phyloP scores from a whole-genome alignment of 2,797 vertebrate genomes.

The Delichon dasypus region DNA sequence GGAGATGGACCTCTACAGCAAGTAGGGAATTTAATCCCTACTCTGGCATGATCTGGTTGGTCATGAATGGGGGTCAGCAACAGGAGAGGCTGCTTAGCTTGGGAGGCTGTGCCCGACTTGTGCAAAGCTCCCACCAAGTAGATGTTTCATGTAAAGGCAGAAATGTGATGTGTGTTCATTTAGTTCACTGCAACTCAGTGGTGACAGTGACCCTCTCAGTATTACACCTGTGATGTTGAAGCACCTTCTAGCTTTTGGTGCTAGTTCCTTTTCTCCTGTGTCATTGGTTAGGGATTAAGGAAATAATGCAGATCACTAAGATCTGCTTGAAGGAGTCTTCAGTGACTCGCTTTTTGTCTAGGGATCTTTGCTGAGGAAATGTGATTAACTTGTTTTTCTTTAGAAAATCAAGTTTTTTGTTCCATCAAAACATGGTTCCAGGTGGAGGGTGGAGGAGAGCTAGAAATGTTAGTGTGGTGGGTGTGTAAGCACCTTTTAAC shows the following conservation, averaged over 20 bases:
- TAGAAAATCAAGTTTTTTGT: background rate
- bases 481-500: background rate
- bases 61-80: background rate
- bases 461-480: background rate
- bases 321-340: background rate
- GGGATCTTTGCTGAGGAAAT: background rate
- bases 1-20: background rate
- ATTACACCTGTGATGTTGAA: background rate
- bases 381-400: background rate
- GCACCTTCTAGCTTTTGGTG: background rate
- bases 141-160: accelerated
- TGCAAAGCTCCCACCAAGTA: background rate
- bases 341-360: slow-evolving; percentile 11
- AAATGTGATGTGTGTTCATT: background rate
- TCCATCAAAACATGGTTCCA: background rate
- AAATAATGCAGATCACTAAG: background rate
- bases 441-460: background rate
- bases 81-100: background rate
- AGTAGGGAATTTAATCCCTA: background rate
- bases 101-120: background rate
- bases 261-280: background rate
- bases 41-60: background rate
- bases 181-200: background rate
- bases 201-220: background rate
- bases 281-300: background rate